Conservation (phyloP, 2,888 invertebrate species). For the Agrenia bidenticulata region DNA sequence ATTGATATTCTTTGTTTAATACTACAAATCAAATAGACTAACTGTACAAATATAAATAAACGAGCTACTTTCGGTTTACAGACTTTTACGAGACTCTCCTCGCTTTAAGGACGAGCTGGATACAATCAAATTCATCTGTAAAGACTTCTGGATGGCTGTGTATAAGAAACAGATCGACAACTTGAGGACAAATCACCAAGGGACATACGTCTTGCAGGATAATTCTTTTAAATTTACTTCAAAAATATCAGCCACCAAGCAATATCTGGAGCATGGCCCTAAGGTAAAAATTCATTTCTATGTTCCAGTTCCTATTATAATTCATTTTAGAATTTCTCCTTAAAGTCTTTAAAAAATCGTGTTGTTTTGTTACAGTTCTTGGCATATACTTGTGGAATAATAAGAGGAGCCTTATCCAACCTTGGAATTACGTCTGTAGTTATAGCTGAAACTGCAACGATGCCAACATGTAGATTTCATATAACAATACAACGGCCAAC, state of each 20-base stretch:
- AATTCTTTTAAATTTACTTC: slow-evolving; percentile 88
- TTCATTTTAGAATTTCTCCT: no score
- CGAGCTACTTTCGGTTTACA: slow-evolving; percentile 52
- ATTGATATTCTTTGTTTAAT: no score
- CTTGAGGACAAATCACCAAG: slow-evolving; percentile 94
- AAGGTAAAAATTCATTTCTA: slow-evolving; percentile 61
- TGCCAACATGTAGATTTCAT: slow-evolving; percentile 91
- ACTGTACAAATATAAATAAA: no score
- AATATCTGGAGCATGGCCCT: slow-evolving; percentile 88
- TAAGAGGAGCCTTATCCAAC: slow-evolving; percentile 92
- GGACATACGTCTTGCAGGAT: slow-evolving; percentile 96
- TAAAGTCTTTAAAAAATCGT: background rate
- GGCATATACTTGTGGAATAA: slow-evolving; percentile 92
- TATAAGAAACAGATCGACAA: slow-evolving; percentile 99
- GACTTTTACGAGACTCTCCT: slow-evolving; percentile 84
- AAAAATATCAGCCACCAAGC: slow-evolving; percentile 82
- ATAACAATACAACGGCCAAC: slow-evolving; percentile 76
- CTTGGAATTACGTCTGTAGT: slow-evolving; percentile 91
- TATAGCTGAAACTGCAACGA: slow-evolving; percentile 87
- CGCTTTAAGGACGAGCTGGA: slow-evolving; percentile 96
- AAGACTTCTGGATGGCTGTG: slow-evolving; percentile 97
- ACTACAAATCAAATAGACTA: no score
- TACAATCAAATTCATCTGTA: slow-evolving; percentile 97
- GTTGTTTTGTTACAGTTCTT: slow-evolving; percentile 66
- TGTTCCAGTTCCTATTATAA: background rate